These are phyloP conservation scores for Sebastes baramenuke DNA, from an alignment of 2,797 vertebrate genomes.

Conservation along the genomic window DNA sequence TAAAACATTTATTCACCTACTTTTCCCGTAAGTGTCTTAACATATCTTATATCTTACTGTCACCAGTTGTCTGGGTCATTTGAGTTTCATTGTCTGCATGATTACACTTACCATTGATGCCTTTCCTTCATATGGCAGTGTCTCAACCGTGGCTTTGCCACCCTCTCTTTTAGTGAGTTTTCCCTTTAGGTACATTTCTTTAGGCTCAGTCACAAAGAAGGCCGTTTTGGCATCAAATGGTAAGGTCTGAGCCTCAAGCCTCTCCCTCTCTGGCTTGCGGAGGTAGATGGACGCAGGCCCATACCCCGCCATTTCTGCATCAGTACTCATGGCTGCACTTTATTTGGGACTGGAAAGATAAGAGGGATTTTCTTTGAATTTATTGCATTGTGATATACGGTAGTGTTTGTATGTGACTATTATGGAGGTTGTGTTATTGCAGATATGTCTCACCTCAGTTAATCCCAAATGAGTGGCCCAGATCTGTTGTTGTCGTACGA, in stretches of 20 bases:
- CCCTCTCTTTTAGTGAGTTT: constrained; percentile 82
- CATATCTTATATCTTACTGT: too few species aligned
- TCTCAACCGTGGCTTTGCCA: constrained; percentile 90
- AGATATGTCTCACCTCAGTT: constrained; percentile 34
- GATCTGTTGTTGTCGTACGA: constrained; percentile 19
- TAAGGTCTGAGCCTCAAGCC: constrained; percentile 86
- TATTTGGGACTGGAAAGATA: constrained; percentile 50
- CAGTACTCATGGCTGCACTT: constrained; percentile 85
- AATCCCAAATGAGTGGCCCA: constrained; percentile 26
- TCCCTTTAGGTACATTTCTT: constrained; percentile 88
- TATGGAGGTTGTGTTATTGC: background rate
- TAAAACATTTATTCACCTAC: constrained; percentile 61
- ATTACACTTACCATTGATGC: constrained; percentile 73
- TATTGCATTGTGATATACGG: background rate
- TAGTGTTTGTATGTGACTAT: background rate
- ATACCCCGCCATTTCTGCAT: constrained; percentile 88
- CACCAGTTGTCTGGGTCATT: background rate
- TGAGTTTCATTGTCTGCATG: background rate
- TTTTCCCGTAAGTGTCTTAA: constrained; percentile 68
- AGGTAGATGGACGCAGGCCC: constrained; percentile 86
- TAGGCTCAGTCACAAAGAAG: constrained; percentile 82
- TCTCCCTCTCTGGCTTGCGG: constrained; percentile 90
- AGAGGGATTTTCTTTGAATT: background rate
- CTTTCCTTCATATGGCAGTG: constrained; percentile 54
- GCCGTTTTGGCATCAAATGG: constrained; percentile 92